Base-by-base conservation (phyloP, 2,113 vertebrate genomes). In the Ceyx melanurus region DNA sequence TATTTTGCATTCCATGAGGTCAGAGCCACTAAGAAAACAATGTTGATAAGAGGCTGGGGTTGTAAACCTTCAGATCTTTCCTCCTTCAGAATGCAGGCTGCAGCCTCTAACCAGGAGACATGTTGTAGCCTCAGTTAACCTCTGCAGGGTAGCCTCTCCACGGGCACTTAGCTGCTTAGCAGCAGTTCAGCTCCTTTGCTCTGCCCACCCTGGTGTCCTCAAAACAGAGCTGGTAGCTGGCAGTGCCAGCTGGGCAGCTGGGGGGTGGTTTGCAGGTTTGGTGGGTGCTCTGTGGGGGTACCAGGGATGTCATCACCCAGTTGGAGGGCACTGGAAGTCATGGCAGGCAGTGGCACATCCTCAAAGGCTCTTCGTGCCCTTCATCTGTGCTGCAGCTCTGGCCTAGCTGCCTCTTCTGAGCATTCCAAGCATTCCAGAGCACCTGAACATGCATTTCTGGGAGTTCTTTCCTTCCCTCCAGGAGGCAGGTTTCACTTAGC, bases 1-100 rank as follows among this genome's bases (percentile, higher is more conserved):
- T 79, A 71, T 89, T 91, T 95, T 91, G 9, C 33, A 66, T 89
- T 86, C 75, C 28, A 9, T 73, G 65, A 58, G 42, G 51, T 86
- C 72, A 85, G 51, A 85, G 35, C 9, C 56, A 26, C 75, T 73
- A 46, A 82, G 42, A 91, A 89, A 85, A 70, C 46, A 2, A 54
- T 11, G 26, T 28, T 67, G 48, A n/a, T 84, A 92, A 79, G 74
- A 89, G 43, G 20, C 28, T 7, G 33, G 58, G 48, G 45, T 15
- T 72, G 29, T 72, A 65, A 76, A 68, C 40, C n/a, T 53, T 45
- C 40, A 43, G 23, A 60, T 68, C 22, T 23, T 77, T 90, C n/a
- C n/a, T 82, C n/a, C 23, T 65, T 67, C 21, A 54, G 45, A 72
- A 74, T 50, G 37, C 18, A 84, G 35, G 21, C 46, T 62, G 40